Evolutionary conservation across 1,140 invertebrate species (phyloP), one percentile per base, ranked within the genome.

Genomic region (Drosophila aff.): DNA sequence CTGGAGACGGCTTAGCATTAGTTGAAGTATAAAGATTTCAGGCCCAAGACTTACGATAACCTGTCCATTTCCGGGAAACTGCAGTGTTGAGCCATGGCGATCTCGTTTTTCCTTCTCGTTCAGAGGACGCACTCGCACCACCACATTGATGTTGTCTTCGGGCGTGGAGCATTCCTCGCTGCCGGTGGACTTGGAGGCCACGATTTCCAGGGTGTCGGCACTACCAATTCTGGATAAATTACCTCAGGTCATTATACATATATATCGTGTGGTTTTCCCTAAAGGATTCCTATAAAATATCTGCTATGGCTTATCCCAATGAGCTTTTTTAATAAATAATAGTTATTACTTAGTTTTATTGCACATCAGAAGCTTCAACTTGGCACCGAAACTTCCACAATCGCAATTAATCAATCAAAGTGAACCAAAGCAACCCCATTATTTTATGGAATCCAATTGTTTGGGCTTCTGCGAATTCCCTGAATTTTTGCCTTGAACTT

Each of bases 61-160:
- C 93, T 97, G 96, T 3, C 96, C 96, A 82, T 96, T 96, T 40
- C 96, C 96, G 3, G 96, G 96, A 93, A 97, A 97, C 85, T 96
- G 95, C 15, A 96, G 91, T 28, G 95, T 95, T 31, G 93, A 92
- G 13, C 94, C 93, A 76, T 96, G 95, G 3, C 94, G 94, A 15
- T 92, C 81, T 71, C 95, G 94, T n/a, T 94, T 93, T 92, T 97
- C 96, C 76, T 95, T 96, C 0, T 94, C 93, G 85, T 94, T 96
- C 6, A 97, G 82, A 4, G 96, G 96, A 50, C 96, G 94, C 13
- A 96, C 96, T 85, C 96, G 95, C 50, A 97, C 95, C 26, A 96
- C 96, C 16, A 97, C 96, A 92, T 96, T 96, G 61, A 97, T 96
- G 82, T 96, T 97, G 82, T 96, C 96, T 86, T 97, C 96, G n/a